A percentile compares a stretch with the other conserved stretches of the same genome.
Conservation (phyloP, 2,113 vertebrate genomes). For the Galeopterus variegatus region DNA sequence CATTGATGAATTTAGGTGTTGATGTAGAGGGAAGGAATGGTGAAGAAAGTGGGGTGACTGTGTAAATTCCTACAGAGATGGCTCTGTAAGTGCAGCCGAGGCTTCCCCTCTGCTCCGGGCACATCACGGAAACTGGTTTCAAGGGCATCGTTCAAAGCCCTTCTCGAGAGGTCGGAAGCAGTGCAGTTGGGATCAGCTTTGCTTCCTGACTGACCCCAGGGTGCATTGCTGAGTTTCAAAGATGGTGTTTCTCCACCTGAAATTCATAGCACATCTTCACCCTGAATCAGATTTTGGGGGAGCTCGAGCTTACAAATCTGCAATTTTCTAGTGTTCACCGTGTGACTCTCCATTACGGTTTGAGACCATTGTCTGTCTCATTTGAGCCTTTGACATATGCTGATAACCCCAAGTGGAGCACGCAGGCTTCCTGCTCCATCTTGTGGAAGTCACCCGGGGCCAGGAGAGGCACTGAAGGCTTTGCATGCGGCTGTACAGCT, state of each 20-base stretch:
- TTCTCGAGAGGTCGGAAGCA: too few species aligned
- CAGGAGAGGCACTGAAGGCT: background rate
- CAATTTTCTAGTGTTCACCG: background rate
- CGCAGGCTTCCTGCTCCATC: rapidly evolving
- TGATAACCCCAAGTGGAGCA: background rate
- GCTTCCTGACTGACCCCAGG: too few species aligned
- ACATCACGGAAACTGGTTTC: rapidly evolving
- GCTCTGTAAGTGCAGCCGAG: background rate
- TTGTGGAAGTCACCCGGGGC: too few species aligned
- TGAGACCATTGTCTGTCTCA: background rate
- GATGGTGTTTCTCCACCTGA: background rate
- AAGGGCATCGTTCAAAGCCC: rapidly evolving
- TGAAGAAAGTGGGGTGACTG: background rate
- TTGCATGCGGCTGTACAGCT: rapidly evolving
- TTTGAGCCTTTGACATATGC: background rate
- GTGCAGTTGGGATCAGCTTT: rapidly evolving
- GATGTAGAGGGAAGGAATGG: background rate
- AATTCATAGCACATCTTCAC: background rate
- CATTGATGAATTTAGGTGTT: background rate
- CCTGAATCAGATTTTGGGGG: background rate
- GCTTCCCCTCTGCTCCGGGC: background rate
- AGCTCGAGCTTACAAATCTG: background rate
- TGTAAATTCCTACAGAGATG: background rate
- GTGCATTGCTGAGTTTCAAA: background rate
- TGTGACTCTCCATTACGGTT: background rate